Evolutionary conservation across 2,888 invertebrate genomes (phyloP).

Genomic region (Cheilosia vulpina): DNA sequence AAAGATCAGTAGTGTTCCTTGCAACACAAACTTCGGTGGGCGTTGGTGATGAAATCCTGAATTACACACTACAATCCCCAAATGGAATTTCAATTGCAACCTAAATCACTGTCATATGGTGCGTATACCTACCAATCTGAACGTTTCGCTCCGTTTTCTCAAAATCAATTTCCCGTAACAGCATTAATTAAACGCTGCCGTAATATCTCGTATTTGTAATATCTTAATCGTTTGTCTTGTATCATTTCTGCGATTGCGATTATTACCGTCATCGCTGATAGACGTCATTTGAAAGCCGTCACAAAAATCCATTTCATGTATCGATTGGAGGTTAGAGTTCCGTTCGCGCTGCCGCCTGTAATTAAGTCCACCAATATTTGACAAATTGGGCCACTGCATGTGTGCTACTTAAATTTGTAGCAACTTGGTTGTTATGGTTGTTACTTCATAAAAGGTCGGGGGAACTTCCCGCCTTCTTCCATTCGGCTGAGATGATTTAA

Average conservation of each 20-base stretch:
- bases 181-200: slow-evolving; percentile 54
- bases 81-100: slow-evolving; percentile 8
- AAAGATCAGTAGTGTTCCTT: too few species aligned
- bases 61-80: background rate
- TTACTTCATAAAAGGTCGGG: slow-evolving; percentile 17
- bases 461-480: slow-evolving; percentile 2
- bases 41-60: too few species aligned
- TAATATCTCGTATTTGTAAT: slow-evolving; percentile 17
- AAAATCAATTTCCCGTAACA: slow-evolving; percentile 53
- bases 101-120: slow-evolving; percentile 31
- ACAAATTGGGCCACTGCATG: slow-evolving; percentile 12
- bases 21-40: too few species aligned
- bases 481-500: slow-evolving; percentile 16
- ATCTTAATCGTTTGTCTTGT: slow-evolving; percentile 34
- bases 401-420: slow-evolving; percentile 9
- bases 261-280: slow-evolving; percentile 24
- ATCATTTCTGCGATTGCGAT: slow-evolving; percentile 42
- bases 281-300: slow-evolving; percentile 26
- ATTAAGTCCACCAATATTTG: slow-evolving; percentile 9
- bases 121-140: background rate
- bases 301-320: slow-evolving; percentile 14
- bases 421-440: background rate
- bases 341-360: background rate
- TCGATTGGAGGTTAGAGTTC: slow-evolving; percentile 6
- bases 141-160: slow-evolving; percentile 58